phyloP scores from a whole-genome alignment of 2,797 vertebrate genomes.

The Takifugu rubripes region DNA sequence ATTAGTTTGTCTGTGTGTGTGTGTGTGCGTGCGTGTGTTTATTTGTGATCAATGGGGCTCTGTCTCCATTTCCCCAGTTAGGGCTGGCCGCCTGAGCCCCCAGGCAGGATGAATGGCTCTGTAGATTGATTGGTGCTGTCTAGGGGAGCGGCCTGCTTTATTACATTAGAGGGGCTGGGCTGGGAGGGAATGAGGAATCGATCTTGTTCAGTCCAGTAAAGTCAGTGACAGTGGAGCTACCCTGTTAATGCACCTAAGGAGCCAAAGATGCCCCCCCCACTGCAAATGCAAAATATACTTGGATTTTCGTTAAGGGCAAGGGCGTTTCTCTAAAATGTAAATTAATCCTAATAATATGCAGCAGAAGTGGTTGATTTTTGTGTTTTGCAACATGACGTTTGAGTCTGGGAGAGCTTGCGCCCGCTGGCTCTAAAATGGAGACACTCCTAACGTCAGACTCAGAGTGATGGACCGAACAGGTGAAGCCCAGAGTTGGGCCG shows the following conservation, averaged over 20 bases:
- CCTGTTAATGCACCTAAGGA: constrained; percentile 25
- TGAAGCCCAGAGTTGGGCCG: too few species aligned
- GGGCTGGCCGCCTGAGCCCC: constrained; percentile 90
- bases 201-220: constrained; percentile 81
- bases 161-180: constrained; percentile 95
- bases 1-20: constrained; percentile 21
- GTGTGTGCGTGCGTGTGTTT: constrained; percentile 62
- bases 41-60: constrained; percentile 89
- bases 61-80: constrained; percentile 93
- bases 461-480: too few species aligned
- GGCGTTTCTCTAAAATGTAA: too few species aligned
- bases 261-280: constrained; percentile 24
- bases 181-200: constrained; percentile 87
- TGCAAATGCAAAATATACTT: constrained; percentile 13
- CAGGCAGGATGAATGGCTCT: constrained; percentile 93
- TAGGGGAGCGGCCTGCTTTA: constrained; percentile 91
- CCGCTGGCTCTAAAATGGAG: neutral
- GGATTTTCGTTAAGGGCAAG: too few species aligned
- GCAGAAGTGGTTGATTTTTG: too few species aligned
- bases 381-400: too few species aligned
- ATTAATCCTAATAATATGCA: too few species aligned
- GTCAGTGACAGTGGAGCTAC: constrained; percentile 47
- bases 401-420: too few species aligned
- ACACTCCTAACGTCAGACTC: neutral
- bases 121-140: constrained; percentile 95